Base-by-base conservation (phyloP, 2,797 vertebrate genomes). In the Ceryle rudis region DNA sequence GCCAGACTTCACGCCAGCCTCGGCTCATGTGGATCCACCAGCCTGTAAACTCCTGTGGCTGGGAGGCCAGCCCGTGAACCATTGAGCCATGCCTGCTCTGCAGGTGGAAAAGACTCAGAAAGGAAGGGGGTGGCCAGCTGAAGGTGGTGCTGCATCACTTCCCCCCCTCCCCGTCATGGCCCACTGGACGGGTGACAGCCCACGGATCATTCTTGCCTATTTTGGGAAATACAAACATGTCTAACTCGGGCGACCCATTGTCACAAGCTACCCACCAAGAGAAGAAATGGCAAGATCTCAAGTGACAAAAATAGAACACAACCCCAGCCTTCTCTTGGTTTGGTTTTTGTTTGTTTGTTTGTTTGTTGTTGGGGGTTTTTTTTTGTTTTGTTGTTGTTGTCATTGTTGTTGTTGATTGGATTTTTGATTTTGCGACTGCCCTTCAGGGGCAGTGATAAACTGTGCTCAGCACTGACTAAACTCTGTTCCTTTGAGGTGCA, bases 21-120 rank as follows among this genome's bases (percentile, higher is more conserved):
- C 3, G 0, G 35, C 25, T 93, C 86, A 78, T 0, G 9, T 0
- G 5, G 54, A 33, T 81, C 61, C 0, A 1, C 81, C 65, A 58
- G 70, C 81, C 70, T 20, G 7, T 93, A 57, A 82, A 90, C 71
- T 89, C 71, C 66, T 0, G 2, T 9, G 20, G 73, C 46, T 81
- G 41, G 77, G 83, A 89, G 70, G 35, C 4, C 13, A 87, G 71
- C 26, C 23, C 8, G 2, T 5, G 0, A 64, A 31, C 78, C 52
- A 25, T 1, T 22, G 81, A 95, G 81, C 81, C 37, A 11, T 77
- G 81, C 35, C 62, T 9, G 67, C 67, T 22, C 44, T 11, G 74
- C 93, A 94, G 93, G 95, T 92, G 95, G 71, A 26, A 86, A 75
- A 79, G 18, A 21, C 49, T 72, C 61, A 28, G 60, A 71, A 83